Percentiles rank a stretch among this genome's conserved stretches.
Evolutionary conservation across 2,888 invertebrate species (phyloP).

Genomic region (Dryomyza anilis): DNA sequence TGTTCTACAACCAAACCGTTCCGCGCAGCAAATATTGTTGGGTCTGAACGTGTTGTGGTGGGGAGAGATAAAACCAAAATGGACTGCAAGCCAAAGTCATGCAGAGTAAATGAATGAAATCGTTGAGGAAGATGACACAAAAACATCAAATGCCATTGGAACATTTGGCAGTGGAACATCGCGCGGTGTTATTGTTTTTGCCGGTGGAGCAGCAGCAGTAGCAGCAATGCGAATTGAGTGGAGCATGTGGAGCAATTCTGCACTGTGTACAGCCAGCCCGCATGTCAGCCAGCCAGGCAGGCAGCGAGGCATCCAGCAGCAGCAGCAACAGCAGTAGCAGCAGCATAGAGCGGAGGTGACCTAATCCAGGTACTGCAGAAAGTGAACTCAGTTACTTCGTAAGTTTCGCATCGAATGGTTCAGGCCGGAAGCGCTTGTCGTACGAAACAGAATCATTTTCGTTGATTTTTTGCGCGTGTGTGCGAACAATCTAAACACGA

Average conservation of each 20-base stretch:
- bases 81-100: too few species aligned
- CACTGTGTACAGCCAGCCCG: not conserved
- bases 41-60: too few species aligned
- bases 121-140: too few species aligned
- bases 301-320: not conserved
- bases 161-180: not conserved
- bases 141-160: too few species aligned
- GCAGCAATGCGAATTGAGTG: not conserved
- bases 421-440: conserved; percentile 31
- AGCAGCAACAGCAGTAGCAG: conserved; percentile 7
- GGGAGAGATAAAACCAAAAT: too few species aligned
- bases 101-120: too few species aligned
- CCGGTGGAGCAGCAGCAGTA: too few species aligned
- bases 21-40: too few species aligned
- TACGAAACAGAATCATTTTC: not conserved
- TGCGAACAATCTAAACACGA: not conserved
- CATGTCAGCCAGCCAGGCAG: not conserved
- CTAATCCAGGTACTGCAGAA: conserved; percentile 54
- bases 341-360: conserved; percentile 47
- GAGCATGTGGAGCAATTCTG: not conserved
- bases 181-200: too few species aligned
- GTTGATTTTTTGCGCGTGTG: conserved; percentile 14
- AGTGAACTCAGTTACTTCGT: conserved; percentile 57
- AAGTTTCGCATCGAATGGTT: conserved; percentile 52
- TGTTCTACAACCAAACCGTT: too few species aligned